Evolutionary conservation across 2,888 invertebrate species (phyloP).

Genomic region (Labia minor): DNA sequence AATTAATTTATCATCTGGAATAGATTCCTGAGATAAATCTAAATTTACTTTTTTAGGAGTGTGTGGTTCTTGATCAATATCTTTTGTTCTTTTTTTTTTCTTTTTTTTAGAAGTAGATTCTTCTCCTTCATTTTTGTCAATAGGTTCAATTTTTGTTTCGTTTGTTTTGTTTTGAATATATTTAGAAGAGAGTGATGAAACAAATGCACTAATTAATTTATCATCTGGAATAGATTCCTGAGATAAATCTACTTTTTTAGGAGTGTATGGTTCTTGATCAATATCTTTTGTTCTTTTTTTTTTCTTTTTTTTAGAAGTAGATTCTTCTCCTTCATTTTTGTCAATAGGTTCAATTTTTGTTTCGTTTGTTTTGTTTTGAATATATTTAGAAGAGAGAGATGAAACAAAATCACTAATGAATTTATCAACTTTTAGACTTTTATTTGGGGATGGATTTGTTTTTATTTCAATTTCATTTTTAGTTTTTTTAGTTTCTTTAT

Average conservation of each 20-base stretch:
- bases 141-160: not conserved
- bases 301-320: not conserved
- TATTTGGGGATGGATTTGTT: not conserved
- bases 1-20: not conserved
- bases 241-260: not conserved
- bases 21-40: not conserved
- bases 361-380: not conserved
- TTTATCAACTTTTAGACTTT: not conserved
- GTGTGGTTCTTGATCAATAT: not conserved
- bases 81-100: not conserved
- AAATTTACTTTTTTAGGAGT: not conserved
- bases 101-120: not conserved
- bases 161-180: not conserved
- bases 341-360: not conserved
- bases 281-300: not conserved
- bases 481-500: not conserved
- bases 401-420: too few species aligned
- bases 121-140: not conserved
- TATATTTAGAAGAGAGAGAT: not conserved
- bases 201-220: too few species aligned
- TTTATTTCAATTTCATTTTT: not conserved
- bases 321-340: not conserved
- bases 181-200: too few species aligned
- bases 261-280: not conserved
- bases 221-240: not conserved